Percentiles rank a stretch among this genome's conserved stretches.
Evolutionary conservation across 35 echinoderm and acorn worm genomes (phyloP).

Genomic region (Strongylocentrotus purpuratus): DNA sequence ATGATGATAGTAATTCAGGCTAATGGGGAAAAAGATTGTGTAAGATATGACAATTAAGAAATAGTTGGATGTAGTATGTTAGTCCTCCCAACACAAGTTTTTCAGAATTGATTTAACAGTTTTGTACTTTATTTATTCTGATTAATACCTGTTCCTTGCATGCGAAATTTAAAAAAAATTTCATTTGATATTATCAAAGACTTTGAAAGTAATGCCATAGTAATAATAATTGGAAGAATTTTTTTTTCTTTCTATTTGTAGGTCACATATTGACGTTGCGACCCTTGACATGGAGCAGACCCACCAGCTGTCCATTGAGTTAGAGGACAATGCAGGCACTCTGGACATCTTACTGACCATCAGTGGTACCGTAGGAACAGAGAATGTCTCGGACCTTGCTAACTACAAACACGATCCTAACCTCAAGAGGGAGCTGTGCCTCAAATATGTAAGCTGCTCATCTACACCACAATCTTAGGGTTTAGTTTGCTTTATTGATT

Average conservation of each 20-base stretch:
- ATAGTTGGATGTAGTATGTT: background rate
- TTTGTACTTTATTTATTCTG: no score
- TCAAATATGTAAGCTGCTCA: constrained; percentile 85
- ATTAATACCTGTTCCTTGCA: no score
- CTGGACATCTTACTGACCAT: constrained; percentile 86
- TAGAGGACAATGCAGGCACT: constrained; percentile 90
- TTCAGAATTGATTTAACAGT: no score
- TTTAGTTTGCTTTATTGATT: background rate
- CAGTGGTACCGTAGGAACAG: constrained; percentile 82
- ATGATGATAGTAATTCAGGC: background rate
- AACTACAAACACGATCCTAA: constrained; percentile 83
- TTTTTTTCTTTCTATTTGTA: constrained; percentile 10
- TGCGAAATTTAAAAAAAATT: background rate
- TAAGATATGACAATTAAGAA: background rate
- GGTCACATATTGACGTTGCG: constrained; percentile 80
- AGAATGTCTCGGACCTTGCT: constrained; percentile 88
- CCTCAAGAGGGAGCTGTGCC: constrained; percentile 67
- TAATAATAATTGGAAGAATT: background rate
- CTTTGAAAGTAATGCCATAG: background rate
- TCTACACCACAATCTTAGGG: background rate
- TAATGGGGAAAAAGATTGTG: background rate
- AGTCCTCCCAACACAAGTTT: no score
- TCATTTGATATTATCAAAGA: background rate
- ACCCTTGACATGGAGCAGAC: constrained; percentile 79
- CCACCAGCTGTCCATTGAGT: constrained; percentile 74